Percentiles rank a stretch among this genome's conserved stretches.
Conservation (phyloP, 1,140 invertebrate genomes). For the Polypedilum vanderplanki region DNA sequence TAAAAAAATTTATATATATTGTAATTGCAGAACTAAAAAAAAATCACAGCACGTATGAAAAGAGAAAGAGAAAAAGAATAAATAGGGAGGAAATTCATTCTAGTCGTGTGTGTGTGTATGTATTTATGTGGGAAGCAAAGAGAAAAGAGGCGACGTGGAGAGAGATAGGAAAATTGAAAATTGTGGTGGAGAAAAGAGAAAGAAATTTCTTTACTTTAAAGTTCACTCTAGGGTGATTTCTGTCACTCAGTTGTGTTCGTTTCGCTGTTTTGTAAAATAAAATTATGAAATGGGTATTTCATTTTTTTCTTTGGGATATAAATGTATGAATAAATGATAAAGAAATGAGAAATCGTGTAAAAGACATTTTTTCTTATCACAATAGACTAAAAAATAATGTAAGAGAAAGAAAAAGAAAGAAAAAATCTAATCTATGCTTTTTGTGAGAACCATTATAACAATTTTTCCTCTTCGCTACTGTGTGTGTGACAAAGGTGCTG, state of each 20-base stretch:
- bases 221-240: neutral
- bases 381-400: neutral
- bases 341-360: neutral
- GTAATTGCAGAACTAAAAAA: neutral
- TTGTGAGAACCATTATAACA: no score
- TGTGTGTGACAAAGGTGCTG: neutral
- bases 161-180: neutral
- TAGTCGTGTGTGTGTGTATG: neutral
- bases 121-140: neutral
- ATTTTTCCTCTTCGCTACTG: neutral
- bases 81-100: conserved; percentile 11
- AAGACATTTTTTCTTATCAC: neutral
- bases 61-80: neutral
- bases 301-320: neutral
- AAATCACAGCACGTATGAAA: conserved; percentile 17
- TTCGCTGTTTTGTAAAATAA: neutral
- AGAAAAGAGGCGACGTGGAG: neutral
- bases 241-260: neutral
- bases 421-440: conserved; percentile 9
- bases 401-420: neutral
- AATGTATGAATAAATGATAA: no score
- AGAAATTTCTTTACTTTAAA: neutral
- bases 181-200: no score
- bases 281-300: neutral
- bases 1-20: neutral